These are phyloP conservation scores for Uria aalge DNA, from an alignment of 2,113 vertebrate genomes.

Conservation along the genomic window DNA sequence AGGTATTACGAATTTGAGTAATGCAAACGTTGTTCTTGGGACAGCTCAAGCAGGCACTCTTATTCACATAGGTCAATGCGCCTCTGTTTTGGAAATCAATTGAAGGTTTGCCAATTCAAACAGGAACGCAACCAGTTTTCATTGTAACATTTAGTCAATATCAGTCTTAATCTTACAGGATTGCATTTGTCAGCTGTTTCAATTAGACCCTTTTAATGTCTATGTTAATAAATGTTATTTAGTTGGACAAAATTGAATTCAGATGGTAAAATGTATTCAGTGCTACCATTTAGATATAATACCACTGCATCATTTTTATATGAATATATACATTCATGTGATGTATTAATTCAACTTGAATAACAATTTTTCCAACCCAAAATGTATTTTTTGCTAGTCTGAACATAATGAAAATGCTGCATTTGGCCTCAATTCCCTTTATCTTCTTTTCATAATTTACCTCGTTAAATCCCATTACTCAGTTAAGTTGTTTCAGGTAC, in stretches of 20 bases:
- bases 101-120: not conserved
- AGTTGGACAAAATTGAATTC: not conserved
- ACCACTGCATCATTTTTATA: not conserved
- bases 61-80: accelerated
- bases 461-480: not conserved
- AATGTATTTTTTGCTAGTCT: not conserved
- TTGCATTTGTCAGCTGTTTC: not conserved
- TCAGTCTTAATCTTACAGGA: not conserved
- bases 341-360: not conserved
- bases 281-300: not conserved
- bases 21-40: not conserved
- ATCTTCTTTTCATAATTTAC: not conserved
- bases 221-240: not conserved
- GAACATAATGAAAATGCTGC: not conserved
- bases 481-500: not conserved
- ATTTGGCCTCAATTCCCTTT: not conserved
- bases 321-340: no score
- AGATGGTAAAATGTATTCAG: not conserved
- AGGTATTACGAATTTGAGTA: not conserved
- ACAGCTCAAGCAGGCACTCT: not conserved
- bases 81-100: not conserved
- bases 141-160: not conserved
- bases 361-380: not conserved
- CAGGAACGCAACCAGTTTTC: not conserved
- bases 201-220: not conserved